phyloP scores from a whole-genome alignment of 2,797 vertebrate species.

The Siniperca obscura region DNA sequence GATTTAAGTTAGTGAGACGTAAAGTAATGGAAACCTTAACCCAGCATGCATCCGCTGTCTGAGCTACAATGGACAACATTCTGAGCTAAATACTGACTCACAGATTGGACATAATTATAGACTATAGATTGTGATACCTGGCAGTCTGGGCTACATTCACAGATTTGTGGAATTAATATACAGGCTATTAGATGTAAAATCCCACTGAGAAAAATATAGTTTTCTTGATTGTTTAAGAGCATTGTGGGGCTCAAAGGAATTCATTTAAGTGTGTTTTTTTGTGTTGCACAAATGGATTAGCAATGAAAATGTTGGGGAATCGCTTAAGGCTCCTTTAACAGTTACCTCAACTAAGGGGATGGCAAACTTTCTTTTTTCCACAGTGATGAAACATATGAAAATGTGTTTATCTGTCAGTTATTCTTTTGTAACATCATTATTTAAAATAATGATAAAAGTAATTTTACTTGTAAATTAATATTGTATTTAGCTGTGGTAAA shows the following conservation, averaged over 20 bases:
- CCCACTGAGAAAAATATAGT: not conserved
- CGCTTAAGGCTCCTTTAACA: not conserved
- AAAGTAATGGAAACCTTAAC: not conserved
- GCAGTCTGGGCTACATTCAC: conserved; percentile 35
- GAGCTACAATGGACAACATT: conserved; percentile 4
- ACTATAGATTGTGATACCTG: conserved; percentile 14
- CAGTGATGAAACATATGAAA: no score
- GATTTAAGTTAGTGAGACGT: conserved; percentile 11
- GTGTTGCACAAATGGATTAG: not conserved
- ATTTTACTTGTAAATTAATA: no score
- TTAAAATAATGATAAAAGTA: no score
- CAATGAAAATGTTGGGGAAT: not conserved
- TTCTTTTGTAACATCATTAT: not conserved
- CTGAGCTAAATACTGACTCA: conserved; percentile 31
- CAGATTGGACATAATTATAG: conserved; percentile 20
- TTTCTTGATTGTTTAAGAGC: conserved; percentile 6
- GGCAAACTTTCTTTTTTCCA: not conserved
- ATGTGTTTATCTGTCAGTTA: not conserved
- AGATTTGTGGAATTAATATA: conserved; percentile 45
- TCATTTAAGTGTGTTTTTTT: not conserved
- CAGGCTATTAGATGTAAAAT: conserved; percentile 16
- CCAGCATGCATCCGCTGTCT: conserved; percentile 11
- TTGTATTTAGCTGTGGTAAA: no score
- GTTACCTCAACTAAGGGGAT: not conserved
- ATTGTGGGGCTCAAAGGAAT: not conserved